phyloP scores from a whole-genome alignment of 1,140 invertebrate genomes.

The Tetramorium parvispinum region DNA sequence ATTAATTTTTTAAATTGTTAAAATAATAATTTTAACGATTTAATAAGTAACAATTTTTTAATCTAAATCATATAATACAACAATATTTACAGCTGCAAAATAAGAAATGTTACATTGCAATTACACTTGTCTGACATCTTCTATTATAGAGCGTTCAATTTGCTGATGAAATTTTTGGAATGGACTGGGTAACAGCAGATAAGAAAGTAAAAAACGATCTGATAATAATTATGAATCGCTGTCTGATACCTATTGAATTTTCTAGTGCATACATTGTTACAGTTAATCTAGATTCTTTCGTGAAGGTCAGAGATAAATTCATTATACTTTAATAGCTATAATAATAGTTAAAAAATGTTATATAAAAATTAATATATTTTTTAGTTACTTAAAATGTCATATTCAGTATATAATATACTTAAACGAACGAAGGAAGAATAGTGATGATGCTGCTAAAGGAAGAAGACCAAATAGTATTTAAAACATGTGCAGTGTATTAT shows the following conservation, averaged over 20 bases:
- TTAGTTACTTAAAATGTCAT: constrained; percentile 67
- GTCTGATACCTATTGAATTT: constrained; percentile 58
- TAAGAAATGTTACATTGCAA: background rate
- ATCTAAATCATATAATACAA: background rate
- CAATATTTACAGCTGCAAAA: background rate
- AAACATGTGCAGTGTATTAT: background rate
- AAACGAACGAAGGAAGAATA: constrained; percentile 40
- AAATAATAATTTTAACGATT: no score
- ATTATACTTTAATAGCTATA: background rate
- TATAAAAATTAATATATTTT: constrained; percentile 7
- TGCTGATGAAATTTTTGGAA: constrained; percentile 36
- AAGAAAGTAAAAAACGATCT: constrained; percentile 2
- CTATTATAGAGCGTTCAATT: constrained; percentile 54
- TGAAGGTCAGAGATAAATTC: constrained; percentile 41
- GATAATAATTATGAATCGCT: constrained; percentile 57
- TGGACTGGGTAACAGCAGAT: constrained; percentile 41
- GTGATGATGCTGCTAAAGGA: background rate
- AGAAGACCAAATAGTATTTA: background rate
- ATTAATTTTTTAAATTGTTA: background rate
- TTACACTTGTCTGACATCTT: background rate
- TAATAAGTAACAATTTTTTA: no score
- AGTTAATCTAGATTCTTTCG: constrained; percentile 59
- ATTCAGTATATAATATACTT: constrained; percentile 67
- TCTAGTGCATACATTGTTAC: constrained; percentile 43
- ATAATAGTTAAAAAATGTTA: background rate